Percentiles rank a stretch among this genome's conserved stretches.
Conservation (phyloP, 2,888 invertebrate genomes). For the Scaptomyza reducta region DNA sequence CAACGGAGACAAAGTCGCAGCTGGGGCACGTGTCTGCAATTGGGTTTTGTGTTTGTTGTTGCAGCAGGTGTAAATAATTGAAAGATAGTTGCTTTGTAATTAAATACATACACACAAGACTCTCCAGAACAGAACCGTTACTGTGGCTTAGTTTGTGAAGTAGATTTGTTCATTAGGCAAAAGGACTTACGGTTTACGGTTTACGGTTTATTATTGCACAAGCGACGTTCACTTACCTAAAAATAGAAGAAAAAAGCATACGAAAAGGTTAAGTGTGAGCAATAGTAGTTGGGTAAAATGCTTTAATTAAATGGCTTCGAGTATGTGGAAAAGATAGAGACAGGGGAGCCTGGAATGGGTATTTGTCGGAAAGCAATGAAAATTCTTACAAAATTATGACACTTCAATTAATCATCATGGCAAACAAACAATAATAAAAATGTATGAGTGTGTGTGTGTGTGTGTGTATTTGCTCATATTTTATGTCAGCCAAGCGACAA, state of each 20-base stretch:
- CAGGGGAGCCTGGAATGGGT: background rate
- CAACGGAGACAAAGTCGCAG: constrained; percentile 18
- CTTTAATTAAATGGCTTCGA: constrained; percentile 66
- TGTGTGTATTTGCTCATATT: constrained; percentile 39
- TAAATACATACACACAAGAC: constrained; percentile 67
- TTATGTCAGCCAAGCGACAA: constrained; percentile 58
- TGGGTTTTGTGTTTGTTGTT: constrained; percentile 45
- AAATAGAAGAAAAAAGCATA: constrained; percentile 40
- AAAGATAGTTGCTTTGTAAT: constrained; percentile 80
- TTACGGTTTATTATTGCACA: constrained; percentile 29
- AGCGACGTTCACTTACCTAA: constrained; percentile 68
- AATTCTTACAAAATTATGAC: constrained; percentile 71
- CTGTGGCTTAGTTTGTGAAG: constrained; percentile 42
- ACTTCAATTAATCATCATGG: constrained; percentile 80
- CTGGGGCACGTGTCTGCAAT: constrained; percentile 41
- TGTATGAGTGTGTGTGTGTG: constrained; percentile 8
- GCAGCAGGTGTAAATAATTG: constrained; percentile 80
- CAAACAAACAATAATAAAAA: constrained; percentile 76
- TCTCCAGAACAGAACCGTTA: constrained; percentile 16
- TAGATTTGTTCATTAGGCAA: constrained; percentile 64
- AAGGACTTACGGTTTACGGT: constrained; percentile 59
- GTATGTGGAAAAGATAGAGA: background rate
- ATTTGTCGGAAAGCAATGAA: constrained; percentile 51
- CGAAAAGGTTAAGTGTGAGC: constrained; percentile 4
- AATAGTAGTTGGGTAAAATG: constrained; percentile 42